These are phyloP conservation scores for Leptocoma aspasia DNA, from an alignment of 2,113 vertebrate species.

Conservation along the genomic window DNA sequence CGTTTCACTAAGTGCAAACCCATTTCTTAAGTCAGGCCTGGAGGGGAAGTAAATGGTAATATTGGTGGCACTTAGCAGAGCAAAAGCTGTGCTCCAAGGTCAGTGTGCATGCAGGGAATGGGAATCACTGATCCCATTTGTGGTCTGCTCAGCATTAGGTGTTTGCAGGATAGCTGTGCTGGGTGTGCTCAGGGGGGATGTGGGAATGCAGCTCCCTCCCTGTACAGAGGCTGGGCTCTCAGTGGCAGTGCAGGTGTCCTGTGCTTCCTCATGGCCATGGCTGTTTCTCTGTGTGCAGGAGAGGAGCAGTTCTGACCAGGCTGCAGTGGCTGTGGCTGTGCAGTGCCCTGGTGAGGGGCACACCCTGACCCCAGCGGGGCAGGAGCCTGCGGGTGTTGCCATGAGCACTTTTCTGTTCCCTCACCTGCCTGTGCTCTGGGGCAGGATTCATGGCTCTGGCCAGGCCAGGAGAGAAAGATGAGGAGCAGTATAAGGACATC, in stretches of 20 bases:
- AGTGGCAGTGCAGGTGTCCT: accelerated
- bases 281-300: accelerated
- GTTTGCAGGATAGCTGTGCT: not conserved
- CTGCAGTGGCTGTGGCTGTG: accelerated
- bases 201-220: not conserved
- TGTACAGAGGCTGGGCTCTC: no score
- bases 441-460: not conserved
- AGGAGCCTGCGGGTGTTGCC: not conserved
- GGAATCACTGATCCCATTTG: not conserved
- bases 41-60: not conserved
- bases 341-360: not conserved
- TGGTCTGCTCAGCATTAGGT: no score
- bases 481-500: not conserved
- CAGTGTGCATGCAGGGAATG: not conserved
- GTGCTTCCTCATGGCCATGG: accelerated
- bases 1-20: not conserved
- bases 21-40: not conserved
- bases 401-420: no score
- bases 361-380: not conserved
- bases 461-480: not conserved
- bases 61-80: not conserved
- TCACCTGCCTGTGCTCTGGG: not conserved
- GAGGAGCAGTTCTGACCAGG: not conserved
- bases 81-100: not conserved
- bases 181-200: no score